Conservation (phyloP, 2,797 vertebrate species). For the Hipposideros larvatus region DNA sequence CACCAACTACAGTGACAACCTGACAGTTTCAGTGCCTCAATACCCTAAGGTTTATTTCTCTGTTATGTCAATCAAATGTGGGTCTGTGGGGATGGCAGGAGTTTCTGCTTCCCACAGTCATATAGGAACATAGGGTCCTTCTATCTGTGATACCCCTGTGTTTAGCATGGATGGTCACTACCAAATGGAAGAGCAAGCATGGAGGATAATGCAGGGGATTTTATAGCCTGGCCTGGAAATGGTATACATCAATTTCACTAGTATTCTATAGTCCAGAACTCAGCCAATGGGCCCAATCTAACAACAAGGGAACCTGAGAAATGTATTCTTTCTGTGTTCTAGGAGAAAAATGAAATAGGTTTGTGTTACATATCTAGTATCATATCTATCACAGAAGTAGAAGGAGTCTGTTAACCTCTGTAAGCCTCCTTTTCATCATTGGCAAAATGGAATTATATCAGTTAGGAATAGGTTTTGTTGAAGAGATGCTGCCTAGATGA, state of each 20-base stretch:
- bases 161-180: background rate
- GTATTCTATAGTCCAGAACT: background rate
- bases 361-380: background rate
- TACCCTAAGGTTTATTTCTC: background rate
- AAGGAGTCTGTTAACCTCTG: background rate
- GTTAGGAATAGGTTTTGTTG: background rate
- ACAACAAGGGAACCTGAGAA: background rate
- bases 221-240: background rate
- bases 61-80: background rate
- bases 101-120: background rate
- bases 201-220: background rate
- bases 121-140: background rate
- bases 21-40: background rate
- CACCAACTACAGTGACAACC: background rate
- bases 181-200: background rate
- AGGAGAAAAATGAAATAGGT: background rate
- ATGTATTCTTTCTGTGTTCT: background rate
- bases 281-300: background rate
- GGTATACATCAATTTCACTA: background rate
- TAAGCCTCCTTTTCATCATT: background rate
- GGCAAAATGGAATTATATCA: constrained; percentile 10
- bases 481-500: background rate
- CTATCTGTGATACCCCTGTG: background rate
- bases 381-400: background rate
- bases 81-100: background rate